Conservation (phyloP, 1,140 invertebrate genomes). For the Tetragonula clypearis region DNA sequence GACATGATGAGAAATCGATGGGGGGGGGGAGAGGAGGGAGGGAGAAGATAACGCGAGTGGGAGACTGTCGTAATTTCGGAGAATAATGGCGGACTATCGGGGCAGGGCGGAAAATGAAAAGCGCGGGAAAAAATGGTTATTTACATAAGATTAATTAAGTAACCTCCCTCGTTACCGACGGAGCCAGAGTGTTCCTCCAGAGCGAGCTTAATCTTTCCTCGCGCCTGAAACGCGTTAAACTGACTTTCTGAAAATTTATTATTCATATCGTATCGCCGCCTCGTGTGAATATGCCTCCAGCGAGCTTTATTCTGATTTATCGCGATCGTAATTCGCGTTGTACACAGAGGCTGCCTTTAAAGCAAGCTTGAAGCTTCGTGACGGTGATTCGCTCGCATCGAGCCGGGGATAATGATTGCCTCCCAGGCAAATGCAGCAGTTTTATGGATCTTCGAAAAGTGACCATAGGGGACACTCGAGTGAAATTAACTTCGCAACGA, state of each 20-base stretch:
- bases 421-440: background rate
- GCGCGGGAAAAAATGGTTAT: background rate
- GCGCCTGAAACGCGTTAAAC: background rate
- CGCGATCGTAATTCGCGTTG: too few species aligned
- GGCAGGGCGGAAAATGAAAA: background rate
- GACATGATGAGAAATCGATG: slow-evolving; percentile 36
- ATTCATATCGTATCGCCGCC: background rate
- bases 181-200: background rate
- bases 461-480: background rate
- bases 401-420: background rate
- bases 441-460: background rate
- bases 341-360: too few species aligned
- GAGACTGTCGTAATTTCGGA: slow-evolving; percentile 9
- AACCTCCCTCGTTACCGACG: background rate
- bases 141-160: slow-evolving; percentile 28
- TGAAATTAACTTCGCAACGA: slow-evolving; percentile 2
- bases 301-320: too few species aligned
- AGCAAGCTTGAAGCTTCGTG: too few species aligned
- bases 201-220: background rate
- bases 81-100: background rate
- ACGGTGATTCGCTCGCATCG: too few species aligned
- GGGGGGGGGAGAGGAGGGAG: background rate
- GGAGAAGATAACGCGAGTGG: slow-evolving; percentile 10
- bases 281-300: background rate
- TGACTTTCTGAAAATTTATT: too few species aligned